Evolutionary conservation across 1,140 invertebrate species (phyloP).

Genomic region (Drosophila eugracilis): DNA sequence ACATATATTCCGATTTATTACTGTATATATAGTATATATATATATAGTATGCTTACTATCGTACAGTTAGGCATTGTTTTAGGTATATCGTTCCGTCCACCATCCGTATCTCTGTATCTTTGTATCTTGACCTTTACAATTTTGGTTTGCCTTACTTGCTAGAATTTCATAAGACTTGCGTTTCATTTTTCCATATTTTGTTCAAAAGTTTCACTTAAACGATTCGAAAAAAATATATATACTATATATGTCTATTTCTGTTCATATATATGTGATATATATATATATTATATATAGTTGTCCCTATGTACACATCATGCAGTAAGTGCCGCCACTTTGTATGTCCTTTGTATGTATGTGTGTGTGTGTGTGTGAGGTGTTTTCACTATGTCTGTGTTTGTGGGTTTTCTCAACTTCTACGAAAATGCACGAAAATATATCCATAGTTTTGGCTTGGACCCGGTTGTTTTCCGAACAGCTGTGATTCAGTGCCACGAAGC

Average conservation of each 20-base stretch:
- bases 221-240: slow-evolving; percentile 72
- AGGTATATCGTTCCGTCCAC: slow-evolving; percentile 32
- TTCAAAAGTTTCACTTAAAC: slow-evolving; percentile 71
- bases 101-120: slow-evolving; percentile 17
- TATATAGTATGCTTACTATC: slow-evolving; percentile 31
- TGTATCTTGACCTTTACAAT: slow-evolving; percentile 66
- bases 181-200: slow-evolving; percentile 72
- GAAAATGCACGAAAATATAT: slow-evolving; percentile 75
- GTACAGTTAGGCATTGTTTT: slow-evolving; percentile 49
- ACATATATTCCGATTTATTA: slow-evolving; percentile 36
- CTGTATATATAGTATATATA: slow-evolving; percentile 25
- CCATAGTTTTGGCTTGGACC: slow-evolving; percentile 74
- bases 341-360: slow-evolving; percentile 18
- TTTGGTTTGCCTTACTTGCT: slow-evolving; percentile 70
- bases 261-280: slow-evolving; percentile 17
- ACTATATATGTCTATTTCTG: slow-evolving; percentile 41
- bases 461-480: slow-evolving; percentile 76
- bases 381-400: slow-evolving; percentile 19
- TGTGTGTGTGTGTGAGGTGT: slow-evolving; percentile 12
- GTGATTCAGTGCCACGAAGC: slow-evolving; percentile 28
- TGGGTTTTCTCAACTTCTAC: slow-evolving; percentile 33
- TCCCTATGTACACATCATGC: slow-evolving; percentile 43
- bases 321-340: slow-evolving; percentile 20
- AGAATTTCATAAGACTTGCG: slow-evolving; percentile 83
- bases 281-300: slow-evolving; percentile 27